Evolutionary conservation across 1,140 invertebrate species (phyloP).

Genomic region (Pachypeltis micranthus): DNA sequence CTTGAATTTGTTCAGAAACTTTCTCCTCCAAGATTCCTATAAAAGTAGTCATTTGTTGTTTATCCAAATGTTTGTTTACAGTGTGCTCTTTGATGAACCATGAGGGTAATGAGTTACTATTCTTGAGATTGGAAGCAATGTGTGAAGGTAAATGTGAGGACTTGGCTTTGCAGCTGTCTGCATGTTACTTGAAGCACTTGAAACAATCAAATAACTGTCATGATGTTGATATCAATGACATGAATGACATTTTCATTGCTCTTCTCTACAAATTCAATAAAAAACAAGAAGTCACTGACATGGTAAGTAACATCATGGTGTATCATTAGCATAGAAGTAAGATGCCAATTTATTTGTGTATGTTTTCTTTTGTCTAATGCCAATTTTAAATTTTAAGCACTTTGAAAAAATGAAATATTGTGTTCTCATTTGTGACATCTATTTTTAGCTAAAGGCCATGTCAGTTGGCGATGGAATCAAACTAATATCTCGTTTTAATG

Average conservation of each 20-base stretch:
- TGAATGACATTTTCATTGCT: conserved; percentile 15
- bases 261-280: conserved; percentile 14
- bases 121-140: conserved; percentile 16
- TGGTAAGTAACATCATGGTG: conserved; percentile 16
- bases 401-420: no score
- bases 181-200: conserved; percentile 14
- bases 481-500: neutral
- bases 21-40: no score
- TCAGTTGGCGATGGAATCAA: neutral
- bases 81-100: conserved; percentile 1
- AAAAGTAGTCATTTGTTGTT: no score
- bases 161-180: conserved; percentile 15
- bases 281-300: conserved; percentile 19
- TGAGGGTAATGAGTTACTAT: conserved; percentile 15
- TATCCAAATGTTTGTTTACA: neutral
- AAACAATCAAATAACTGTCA: conserved; percentile 6
- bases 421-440: no score
- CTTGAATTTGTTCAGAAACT: no score
- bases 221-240: conserved; percentile 10
- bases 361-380: no score
- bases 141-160: conserved; percentile 21
- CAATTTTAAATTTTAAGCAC: no score
- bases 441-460: neutral
- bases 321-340: no score
- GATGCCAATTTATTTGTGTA: no score